Percentiles rank a stretch among this genome's conserved stretches.
These are phyloP conservation scores for Macrocentrus cingulum DNA, from an alignment of 1,140 invertebrate species.

Conservation along the genomic window DNA sequence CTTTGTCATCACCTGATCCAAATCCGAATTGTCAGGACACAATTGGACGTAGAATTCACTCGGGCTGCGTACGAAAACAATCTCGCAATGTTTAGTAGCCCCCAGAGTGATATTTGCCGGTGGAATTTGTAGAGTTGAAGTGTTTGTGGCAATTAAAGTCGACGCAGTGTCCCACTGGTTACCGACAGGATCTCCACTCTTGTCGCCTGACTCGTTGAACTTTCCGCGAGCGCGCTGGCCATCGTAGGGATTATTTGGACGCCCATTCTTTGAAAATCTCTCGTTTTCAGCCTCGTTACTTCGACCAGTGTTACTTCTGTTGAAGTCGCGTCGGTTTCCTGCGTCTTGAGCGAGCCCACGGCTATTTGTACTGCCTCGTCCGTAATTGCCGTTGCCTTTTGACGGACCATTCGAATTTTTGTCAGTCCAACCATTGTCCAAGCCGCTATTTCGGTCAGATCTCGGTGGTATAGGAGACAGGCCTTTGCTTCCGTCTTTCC, in stretches of 20 bases:
- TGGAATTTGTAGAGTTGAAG: conserved; percentile 31
- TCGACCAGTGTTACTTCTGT: conserved; percentile 9
- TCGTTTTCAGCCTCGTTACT: conserved; percentile 7
- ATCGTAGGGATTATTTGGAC: neutral
- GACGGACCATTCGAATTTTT: conserved; percentile 44
- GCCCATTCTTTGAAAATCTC: neutral
- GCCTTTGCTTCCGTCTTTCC: conserved; percentile 23
- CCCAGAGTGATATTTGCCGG: conserved; percentile 37
- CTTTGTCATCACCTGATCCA: conserved; percentile 51
- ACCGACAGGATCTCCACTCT: conserved; percentile 20
- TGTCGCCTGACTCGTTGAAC: neutral
- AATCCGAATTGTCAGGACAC: conserved; percentile 41
- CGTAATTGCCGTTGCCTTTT: conserved; percentile 30
- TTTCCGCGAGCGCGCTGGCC: neutral
- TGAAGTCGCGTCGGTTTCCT: conserved; percentile 19
- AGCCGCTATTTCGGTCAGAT: conserved; percentile 23
- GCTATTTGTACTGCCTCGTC: conserved; percentile 24
- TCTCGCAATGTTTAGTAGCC: conserved; percentile 38
- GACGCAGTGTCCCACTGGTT: neutral
- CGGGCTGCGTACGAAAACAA: conserved; percentile 47
- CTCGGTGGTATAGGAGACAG: conserved; percentile 16
- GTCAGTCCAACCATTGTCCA: conserved; percentile 39
- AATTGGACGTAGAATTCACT: conserved; percentile 58
- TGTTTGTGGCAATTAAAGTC: neutral
- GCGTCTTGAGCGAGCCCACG: conserved; percentile 23